Conservation (phyloP, 2,888 invertebrate species). For the Ichneumoninae sp. region DNA sequence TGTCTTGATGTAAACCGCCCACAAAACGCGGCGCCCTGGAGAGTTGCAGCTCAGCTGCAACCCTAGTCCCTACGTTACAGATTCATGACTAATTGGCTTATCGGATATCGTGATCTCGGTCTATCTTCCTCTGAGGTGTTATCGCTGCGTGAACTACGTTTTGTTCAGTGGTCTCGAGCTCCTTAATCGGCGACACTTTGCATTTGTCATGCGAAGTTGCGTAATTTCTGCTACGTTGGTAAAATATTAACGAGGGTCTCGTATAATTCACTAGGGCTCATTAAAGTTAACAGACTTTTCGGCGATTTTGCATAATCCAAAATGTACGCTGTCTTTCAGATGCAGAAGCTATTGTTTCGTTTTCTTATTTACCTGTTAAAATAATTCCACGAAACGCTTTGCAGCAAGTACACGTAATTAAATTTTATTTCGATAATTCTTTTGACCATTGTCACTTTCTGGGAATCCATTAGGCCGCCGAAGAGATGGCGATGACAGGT, state of each 20-base stretch:
- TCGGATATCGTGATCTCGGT: slow-evolving; percentile 46
- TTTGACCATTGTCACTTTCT: too few species aligned
- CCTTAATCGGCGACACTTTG: not conserved
- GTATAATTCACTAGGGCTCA: too few species aligned
- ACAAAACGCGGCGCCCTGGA: slow-evolving; percentile 23
- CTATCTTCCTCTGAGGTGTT: slow-evolving; percentile 21
- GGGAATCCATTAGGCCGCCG: too few species aligned
- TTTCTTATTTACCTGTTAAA: not conserved
- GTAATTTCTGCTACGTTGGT: not conserved
- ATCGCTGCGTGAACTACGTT: not conserved
- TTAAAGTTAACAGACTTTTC: too few species aligned
- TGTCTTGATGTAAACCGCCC: slow-evolving; percentile 45
- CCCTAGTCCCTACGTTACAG: slow-evolving; percentile 17
- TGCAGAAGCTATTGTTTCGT: not conserved
- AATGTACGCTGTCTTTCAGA: not conserved
- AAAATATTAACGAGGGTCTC: too few species aligned
- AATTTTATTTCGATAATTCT: too few species aligned
- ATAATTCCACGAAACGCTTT: not conserved
- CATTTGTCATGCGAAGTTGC: not conserved
- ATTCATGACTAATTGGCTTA: slow-evolving; percentile 61
- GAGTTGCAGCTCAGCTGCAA: slow-evolving; percentile 5
- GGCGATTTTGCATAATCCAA: not conserved
- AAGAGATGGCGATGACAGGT: too few species aligned
- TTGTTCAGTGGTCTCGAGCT: slow-evolving; percentile 2
- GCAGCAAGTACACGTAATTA: not conserved